These are phyloP conservation scores for Camptogramma bilineatum DNA, from an alignment of 2,888 invertebrate species.

Conservation along the genomic window DNA sequence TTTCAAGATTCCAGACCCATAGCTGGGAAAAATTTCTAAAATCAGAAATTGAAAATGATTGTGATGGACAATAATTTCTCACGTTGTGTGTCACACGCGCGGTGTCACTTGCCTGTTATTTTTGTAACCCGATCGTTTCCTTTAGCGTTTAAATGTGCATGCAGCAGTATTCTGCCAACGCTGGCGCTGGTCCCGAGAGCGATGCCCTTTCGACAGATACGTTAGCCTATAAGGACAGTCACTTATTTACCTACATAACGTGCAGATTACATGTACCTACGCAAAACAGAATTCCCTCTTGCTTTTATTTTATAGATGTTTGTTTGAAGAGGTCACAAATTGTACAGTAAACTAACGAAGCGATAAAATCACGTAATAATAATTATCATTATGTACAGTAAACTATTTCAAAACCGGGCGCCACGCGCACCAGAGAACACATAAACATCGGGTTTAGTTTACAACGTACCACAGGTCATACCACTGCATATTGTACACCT, in stretches of 20 bases:
- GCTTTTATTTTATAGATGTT: not conserved
- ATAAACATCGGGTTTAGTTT: constrained; percentile 4
- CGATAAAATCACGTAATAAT: not conserved
- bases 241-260: not conserved
- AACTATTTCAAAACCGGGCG: not conserved
- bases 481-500: not conserved
- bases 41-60: not conserved
- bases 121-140: constrained; percentile 32
- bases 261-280: not conserved
- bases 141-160: constrained; percentile 23
- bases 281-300: not conserved
- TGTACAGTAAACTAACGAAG: not conserved
- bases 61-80: not conserved
- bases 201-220: constrained; percentile 13
- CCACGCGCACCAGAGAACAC: not conserved
- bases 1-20: not conserved
- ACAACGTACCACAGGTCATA: not conserved
- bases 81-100: constrained; percentile 12
- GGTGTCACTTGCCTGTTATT: constrained; percentile 24
- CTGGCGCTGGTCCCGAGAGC: constrained; percentile 2
- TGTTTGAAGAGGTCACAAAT: not conserved
- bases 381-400: not conserved
- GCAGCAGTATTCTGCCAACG: constrained; percentile 17
- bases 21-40: too few species aligned
- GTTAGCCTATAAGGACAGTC: not conserved